These are phyloP conservation scores for Typhlomys cinereus DNA, from an alignment of 2,113 vertebrate genomes.

Conservation along the genomic window DNA sequence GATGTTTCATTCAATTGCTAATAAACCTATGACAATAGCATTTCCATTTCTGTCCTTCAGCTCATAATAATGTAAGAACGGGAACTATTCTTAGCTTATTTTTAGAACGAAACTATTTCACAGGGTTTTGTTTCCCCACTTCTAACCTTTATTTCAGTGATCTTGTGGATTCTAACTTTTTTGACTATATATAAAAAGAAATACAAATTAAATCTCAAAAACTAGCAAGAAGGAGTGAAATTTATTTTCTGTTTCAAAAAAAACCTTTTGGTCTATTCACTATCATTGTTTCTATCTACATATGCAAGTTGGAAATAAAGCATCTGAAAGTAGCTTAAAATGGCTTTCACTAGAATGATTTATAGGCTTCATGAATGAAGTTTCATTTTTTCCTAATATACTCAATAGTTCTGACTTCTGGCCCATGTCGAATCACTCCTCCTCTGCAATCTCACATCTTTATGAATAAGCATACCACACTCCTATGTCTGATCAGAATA, in stretches of 20 bases:
- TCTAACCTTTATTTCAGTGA: background rate
- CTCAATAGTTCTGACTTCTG: background rate
- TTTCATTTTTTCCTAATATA: background rate
- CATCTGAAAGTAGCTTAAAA: background rate
- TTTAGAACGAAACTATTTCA: background rate
- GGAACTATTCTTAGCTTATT: background rate
- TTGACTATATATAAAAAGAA: background rate
- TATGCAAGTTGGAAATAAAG: background rate
- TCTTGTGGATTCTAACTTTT: background rate
- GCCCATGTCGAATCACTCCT: background rate
- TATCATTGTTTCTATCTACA: background rate
- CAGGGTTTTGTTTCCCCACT: background rate
- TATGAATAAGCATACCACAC: background rate
- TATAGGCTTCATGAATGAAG: background rate
- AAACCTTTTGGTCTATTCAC: background rate
- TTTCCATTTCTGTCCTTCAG: conserved; percentile 23
- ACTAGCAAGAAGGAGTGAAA: background rate
- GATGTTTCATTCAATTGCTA: background rate
- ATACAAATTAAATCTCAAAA: background rate
- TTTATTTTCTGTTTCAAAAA: background rate
- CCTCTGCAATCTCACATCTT: background rate
- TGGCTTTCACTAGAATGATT: conserved; percentile 1
- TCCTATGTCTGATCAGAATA: background rate
- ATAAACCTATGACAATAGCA: background rate
- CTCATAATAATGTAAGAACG: background rate